phyloP scores from a whole-genome alignment of 2,113 vertebrate species.

The Oreochromis spilurus region DNA sequence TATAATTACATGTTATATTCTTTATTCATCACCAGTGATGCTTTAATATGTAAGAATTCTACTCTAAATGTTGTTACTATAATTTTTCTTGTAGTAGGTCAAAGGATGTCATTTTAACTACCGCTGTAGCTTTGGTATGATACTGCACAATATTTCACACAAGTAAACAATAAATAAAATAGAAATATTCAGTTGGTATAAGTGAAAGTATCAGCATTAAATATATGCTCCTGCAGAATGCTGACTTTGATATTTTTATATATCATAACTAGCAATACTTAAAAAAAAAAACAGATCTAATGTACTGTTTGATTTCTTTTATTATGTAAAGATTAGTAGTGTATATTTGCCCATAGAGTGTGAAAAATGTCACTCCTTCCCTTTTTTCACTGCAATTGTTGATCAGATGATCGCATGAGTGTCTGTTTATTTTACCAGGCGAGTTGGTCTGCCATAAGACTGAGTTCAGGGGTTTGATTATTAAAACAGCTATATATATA shows the following conservation, averaged over 20 bases:
- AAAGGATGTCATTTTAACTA: neutral
- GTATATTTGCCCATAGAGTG: neutral
- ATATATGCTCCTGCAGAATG: neutral
- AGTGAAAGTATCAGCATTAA: neutral
- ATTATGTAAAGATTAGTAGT: neutral
- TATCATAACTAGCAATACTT: neutral
- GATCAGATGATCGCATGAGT: neutral
- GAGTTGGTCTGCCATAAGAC: neutral
- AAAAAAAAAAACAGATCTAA: accelerated
- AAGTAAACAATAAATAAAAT: neutral
- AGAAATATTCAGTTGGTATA: neutral
- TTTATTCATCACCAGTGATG: neutral
- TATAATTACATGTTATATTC: neutral
- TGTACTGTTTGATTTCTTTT: neutral
- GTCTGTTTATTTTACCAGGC: neutral
- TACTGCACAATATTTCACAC: neutral
- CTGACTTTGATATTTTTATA: neutral
- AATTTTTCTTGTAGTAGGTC: neutral
- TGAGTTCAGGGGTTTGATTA: neutral
- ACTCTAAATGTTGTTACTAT: neutral
- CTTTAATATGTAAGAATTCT: neutral
- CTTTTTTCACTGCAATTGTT: neutral
- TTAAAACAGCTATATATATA: no score
- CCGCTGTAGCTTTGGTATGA: no score
- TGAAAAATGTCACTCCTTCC: neutral